phyloP scores from a whole-genome alignment of 2,797 vertebrate species.

The Eulemur mongoz region DNA sequence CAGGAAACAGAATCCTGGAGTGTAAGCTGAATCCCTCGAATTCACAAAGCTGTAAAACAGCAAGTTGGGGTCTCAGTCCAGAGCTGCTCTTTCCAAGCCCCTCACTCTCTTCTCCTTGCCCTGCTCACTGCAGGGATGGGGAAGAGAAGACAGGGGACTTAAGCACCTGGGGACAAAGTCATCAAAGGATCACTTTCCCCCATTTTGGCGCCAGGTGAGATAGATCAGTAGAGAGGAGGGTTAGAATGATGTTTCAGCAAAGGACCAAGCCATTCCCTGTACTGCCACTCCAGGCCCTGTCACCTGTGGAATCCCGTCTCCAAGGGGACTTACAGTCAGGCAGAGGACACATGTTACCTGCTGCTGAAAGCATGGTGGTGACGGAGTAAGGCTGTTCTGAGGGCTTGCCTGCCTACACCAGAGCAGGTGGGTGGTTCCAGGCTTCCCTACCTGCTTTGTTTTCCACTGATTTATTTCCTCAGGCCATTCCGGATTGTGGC shows the following conservation, averaged over 20 bases:
- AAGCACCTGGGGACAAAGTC: neutral
- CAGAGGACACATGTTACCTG: neutral
- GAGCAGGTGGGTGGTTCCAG: neutral
- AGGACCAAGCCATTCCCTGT: neutral
- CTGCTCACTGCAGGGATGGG: neutral
- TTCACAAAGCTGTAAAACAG: neutral
- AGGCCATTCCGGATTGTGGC: neutral
- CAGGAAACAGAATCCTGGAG: neutral
- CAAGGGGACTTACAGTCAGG: neutral
- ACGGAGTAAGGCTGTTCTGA: rapidly evolving
- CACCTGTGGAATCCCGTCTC: neutral
- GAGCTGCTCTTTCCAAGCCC: neutral
- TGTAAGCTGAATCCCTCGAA: neutral
- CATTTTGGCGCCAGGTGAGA: neutral
- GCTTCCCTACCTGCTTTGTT: neutral
- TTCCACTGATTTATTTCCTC: neutral
- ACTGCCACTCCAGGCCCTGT: no score
- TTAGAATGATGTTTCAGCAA: neutral
- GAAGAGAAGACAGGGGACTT: neutral
- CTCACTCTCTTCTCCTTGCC: neutral
- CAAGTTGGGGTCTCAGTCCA: neutral
- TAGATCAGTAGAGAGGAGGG: neutral
- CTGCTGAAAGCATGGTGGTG: neutral
- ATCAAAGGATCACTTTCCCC: neutral
- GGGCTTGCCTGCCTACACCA: neutral